Evolutionary conservation across 2,113 vertebrate genomes (phyloP).

Genomic region (Cryptotis parvus): DNA sequence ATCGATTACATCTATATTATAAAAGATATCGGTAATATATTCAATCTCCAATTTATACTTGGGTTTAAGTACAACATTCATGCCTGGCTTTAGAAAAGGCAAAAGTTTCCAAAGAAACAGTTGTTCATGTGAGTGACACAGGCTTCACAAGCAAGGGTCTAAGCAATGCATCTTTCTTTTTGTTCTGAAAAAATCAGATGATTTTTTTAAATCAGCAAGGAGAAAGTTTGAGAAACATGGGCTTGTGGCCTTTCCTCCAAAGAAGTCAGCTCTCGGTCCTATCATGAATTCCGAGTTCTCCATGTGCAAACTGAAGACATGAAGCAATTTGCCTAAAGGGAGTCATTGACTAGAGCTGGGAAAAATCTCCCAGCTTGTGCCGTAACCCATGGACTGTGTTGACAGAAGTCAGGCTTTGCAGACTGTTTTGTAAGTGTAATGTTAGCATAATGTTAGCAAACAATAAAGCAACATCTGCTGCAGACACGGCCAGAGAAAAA

Average conservation of each 20-base stretch:
- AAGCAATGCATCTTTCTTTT: slow-evolving; percentile 30
- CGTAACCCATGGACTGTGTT: slow-evolving; percentile 35
- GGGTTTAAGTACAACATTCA: neutral
- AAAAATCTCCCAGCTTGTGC: slow-evolving; percentile 48
- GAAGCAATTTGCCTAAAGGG: slow-evolving; percentile 65
- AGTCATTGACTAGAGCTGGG: slow-evolving; percentile 46
- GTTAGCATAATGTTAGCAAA: slow-evolving; percentile 73
- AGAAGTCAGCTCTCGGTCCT: slow-evolving; percentile 49
- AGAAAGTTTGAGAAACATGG: slow-evolving; percentile 46
- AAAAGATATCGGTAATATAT: slow-evolving; percentile 3
- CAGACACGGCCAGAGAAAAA: slow-evolving; percentile 34
- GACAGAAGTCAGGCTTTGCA: slow-evolving; percentile 73
- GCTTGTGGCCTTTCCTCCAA: slow-evolving; percentile 59
- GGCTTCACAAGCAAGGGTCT: neutral
- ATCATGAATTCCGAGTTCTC: slow-evolving; percentile 33
- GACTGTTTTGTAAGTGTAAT: slow-evolving; percentile 75
- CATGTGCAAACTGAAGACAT: slow-evolving; percentile 46
- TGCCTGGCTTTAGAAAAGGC: slow-evolving; percentile 10
- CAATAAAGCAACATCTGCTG: slow-evolving; percentile 60
- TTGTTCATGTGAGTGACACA: neutral
- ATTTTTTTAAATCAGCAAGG: neutral
- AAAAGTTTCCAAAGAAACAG: neutral
- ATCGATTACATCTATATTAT: neutral
- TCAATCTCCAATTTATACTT: neutral
- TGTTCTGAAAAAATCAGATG: slow-evolving; percentile 7